Percentiles rank a stretch among this genome's conserved stretches.
These are phyloP conservation scores for Hydractinia symbiolongicarpus DNA, from an alignment of 30 jellyfish, hydroid and myxozoan species.

Conservation along the genomic window DNA sequence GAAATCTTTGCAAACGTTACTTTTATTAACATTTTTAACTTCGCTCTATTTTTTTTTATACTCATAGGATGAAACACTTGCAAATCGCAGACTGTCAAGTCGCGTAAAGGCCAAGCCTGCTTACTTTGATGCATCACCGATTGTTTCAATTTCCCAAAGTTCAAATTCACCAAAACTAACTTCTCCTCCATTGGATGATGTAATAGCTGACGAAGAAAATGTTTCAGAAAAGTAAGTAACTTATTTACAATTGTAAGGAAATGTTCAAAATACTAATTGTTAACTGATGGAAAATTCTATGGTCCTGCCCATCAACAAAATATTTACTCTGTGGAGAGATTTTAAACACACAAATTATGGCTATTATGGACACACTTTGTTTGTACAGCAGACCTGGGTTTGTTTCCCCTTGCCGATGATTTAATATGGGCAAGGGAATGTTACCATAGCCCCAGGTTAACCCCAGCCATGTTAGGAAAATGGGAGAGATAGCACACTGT, in stretches of 20 bases:
- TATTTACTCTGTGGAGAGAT: too few species aligned
- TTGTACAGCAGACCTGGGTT: neutral
- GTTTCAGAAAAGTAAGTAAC: neutral
- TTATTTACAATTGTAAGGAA: neutral
- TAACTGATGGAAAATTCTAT: neutral
- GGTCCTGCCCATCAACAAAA: neutral
- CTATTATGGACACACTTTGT: neutral
- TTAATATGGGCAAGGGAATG: too few species aligned
- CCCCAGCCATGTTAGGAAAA: too few species aligned
- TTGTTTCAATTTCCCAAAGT: neutral
- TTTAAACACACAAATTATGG: too few species aligned
- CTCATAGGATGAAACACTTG: neutral
- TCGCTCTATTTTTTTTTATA: neutral
- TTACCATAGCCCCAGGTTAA: too few species aligned
- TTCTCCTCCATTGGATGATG: conserved; percentile 12
- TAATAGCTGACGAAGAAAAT: neutral
- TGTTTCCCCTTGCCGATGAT: too few species aligned
- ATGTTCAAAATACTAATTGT: neutral
- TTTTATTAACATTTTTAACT: neutral
- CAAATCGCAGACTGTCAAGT: conserved; percentile 10
- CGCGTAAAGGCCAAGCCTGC: conserved; percentile 28
- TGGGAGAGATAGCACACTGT: too few species aligned
- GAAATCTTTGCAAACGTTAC: neutral
- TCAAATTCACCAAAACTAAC: neutral
- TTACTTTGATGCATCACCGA: conserved; percentile 37